Percentiles rank a stretch among this genome's conserved stretches.
Conservation (phyloP, 2,113 vertebrate species). For the Caracal caracal region DNA sequence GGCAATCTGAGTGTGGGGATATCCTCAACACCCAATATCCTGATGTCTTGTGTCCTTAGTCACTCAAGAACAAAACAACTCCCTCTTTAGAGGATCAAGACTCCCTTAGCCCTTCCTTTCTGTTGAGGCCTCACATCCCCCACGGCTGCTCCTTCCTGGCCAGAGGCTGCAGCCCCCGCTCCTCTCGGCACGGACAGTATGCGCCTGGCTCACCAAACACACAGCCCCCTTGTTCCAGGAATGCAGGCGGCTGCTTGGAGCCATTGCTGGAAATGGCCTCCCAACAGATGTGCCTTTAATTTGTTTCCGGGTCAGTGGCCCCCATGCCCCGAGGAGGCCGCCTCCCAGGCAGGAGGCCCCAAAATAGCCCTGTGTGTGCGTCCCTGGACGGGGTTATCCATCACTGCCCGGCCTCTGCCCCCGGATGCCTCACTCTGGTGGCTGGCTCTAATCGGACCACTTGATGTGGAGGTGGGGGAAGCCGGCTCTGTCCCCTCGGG, state of each 20-base stretch:
- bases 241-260: constrained; percentile 85
- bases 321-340: constrained; percentile 85
- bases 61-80: background rate
- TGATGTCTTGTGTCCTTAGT: background rate
- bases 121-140: background rate
- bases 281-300: constrained; percentile 93
- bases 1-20: background rate
- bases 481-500: constrained; percentile 66
- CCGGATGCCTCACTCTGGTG: constrained; percentile 78
- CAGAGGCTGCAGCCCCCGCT: constrained; percentile 52
- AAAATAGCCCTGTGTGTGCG: constrained; percentile 88
- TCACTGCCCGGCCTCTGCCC: constrained; percentile 76
- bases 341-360: constrained; percentile 87
- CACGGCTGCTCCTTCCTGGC: constrained; percentile 30
- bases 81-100: background rate
- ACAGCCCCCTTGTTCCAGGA: constrained; percentile 88
- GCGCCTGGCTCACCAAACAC: constrained; percentile 50
- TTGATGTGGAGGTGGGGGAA: constrained; percentile 64
- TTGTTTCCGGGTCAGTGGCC: constrained; percentile 93
- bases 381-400: constrained; percentile 71
- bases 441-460: constrained; percentile 79
- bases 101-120: background rate
- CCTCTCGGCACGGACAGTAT: background rate
- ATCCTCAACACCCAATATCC: background rate
- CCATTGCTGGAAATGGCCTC: constrained; percentile 84